These are phyloP conservation scores for Protula sp. DNA, from an alignment of 2,888 invertebrate species.

Conservation along the genomic window DNA sequence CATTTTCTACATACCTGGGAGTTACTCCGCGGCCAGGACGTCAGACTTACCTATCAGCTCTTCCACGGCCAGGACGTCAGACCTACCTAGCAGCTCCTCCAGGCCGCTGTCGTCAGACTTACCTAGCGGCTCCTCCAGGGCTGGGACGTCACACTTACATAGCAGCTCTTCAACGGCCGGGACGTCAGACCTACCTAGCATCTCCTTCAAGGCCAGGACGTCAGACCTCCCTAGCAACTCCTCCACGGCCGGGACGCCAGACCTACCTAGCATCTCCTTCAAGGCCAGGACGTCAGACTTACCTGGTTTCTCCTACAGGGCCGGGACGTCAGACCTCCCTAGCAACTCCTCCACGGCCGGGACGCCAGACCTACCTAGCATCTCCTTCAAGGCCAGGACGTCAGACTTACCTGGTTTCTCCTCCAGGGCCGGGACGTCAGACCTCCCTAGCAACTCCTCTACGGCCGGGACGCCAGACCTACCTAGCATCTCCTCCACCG, in stretches of 20 bases:
- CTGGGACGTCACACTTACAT: conserved; percentile 57
- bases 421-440: conserved; percentile 55
- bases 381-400: too few species aligned
- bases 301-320: too few species aligned
- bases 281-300: too few species aligned
- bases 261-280: too few species aligned
- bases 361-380: too few species aligned
- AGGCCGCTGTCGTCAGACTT: conserved; percentile 53
- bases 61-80: too few species aligned
- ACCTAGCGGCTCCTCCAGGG: conserved; percentile 56
- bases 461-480: conserved; percentile 57
- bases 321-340: too few species aligned
- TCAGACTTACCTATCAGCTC: too few species aligned
- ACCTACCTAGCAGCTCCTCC: conserved; percentile 54
- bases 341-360: conserved; percentile 56
- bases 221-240: conserved; percentile 66
- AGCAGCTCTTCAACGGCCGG: conserved; percentile 55
- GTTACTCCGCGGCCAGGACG: conserved; percentile 55
- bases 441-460: conserved; percentile 53
- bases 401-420: conserved; percentile 54
- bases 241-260: conserved; percentile 65
- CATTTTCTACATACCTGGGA: conserved; percentile 56
- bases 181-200: conserved; percentile 53
- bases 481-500: conserved; percentile 55
- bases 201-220: conserved; percentile 55